Percentiles rank a stretch among this genome's conserved stretches.
These are phyloP conservation scores for Triplophysa tibetana DNA, from an alignment of 2,113 vertebrate genomes.

Conservation along the genomic window DNA sequence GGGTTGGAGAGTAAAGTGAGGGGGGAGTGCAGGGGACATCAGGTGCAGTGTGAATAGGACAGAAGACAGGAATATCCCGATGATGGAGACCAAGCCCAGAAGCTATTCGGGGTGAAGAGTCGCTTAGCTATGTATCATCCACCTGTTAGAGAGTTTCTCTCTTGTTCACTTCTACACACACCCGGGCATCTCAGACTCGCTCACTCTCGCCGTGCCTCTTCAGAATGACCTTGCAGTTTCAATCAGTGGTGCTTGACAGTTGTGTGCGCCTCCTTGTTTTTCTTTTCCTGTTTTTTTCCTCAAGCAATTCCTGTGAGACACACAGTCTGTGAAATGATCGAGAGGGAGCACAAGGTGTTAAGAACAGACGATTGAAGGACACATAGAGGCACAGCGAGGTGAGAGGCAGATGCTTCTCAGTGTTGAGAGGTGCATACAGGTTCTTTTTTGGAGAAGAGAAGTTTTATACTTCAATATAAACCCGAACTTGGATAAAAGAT, in stretches of 20 bases:
- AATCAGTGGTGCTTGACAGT: slow-evolving; percentile 69
- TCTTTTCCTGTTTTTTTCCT: slow-evolving; percentile 30
- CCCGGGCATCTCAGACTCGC: slow-evolving; percentile 59
- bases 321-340: slow-evolving; percentile 48
- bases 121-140: slow-evolving; percentile 17
- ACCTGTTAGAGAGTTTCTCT: not conserved
- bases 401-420: slow-evolving; percentile 31
- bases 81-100: slow-evolving; percentile 23
- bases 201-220: slow-evolving; percentile 39
- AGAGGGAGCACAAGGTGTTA: slow-evolving; percentile 23
- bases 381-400: slow-evolving; percentile 16
- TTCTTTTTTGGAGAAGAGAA: not conserved
- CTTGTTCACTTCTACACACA: slow-evolving; percentile 16
- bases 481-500: not conserved
- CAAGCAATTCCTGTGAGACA: slow-evolving; percentile 53
- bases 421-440: slow-evolving; percentile 1
- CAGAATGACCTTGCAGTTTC: slow-evolving; percentile 74
- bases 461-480: not conserved
- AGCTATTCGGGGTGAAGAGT: slow-evolving; percentile 34
- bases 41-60: slow-evolving; percentile 21
- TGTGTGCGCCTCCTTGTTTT: slow-evolving; percentile 56
- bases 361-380: slow-evolving; percentile 1
- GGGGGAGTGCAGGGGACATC: not conserved
- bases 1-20: not conserved
- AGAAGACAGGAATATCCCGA: not conserved